These are phyloP conservation scores for Melierax canorus DNA, from an alignment of 2,113 vertebrate genomes.

Conservation along the genomic window DNA sequence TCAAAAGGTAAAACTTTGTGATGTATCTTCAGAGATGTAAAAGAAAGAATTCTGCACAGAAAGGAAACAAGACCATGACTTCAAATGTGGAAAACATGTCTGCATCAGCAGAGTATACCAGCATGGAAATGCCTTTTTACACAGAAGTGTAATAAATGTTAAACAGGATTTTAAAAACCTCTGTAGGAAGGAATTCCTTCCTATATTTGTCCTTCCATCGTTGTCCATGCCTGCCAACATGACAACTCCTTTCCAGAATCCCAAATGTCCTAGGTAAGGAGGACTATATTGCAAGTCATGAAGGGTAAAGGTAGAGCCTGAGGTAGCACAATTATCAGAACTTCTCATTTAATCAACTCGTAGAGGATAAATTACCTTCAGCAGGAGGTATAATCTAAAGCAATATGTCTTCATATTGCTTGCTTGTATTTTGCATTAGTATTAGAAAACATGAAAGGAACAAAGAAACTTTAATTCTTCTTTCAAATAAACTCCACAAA, in stretches of 20 bases:
- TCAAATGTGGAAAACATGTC: not conserved
- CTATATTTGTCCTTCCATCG: not conserved
- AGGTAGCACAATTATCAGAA: not conserved
- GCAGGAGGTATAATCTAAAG: not conserved
- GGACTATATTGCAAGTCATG: not conserved
- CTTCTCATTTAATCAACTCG: not conserved
- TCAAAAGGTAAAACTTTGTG: not conserved
- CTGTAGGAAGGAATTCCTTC: not conserved
- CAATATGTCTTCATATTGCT: not conserved
- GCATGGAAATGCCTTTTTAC: not conserved
- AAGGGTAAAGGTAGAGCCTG: not conserved
- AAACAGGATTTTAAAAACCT: not conserved
- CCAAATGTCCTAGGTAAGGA: not conserved
- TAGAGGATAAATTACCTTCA: not conserved
- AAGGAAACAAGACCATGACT: not conserved
- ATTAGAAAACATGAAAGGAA: not conserved
- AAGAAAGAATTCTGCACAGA: not conserved
- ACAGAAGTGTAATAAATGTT: not conserved
- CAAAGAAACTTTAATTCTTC: not conserved
- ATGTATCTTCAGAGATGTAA: not conserved
- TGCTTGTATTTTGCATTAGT: not conserved
- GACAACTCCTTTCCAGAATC: not conserved
- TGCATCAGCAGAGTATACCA: not conserved
- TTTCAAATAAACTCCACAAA: too few species aligned
- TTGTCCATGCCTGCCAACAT: not conserved